Base-by-base conservation (phyloP, 1,140 invertebrate genomes). In the Neodiprion fabricii region DNA sequence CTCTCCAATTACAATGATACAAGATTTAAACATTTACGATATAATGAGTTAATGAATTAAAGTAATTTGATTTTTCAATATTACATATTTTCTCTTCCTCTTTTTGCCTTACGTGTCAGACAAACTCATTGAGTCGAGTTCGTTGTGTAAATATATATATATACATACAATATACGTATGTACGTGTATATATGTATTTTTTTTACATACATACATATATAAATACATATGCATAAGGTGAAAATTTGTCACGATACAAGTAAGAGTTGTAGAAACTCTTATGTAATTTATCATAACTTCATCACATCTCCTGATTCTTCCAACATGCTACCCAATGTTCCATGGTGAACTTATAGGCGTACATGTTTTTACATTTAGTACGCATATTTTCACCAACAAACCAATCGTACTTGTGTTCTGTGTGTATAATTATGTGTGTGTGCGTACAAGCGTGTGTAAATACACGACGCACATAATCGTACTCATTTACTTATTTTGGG, bases 11-110 rank as follows among this genome's bases (percentile, higher is more conserved):
- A 85, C 85, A 85, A 83, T 85, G 79, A 85, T 85, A 84, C 80
- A 84, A 83, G 80, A 84, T 84, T 84, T 82, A 83, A 84, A 85
- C 84, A 85, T 85, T 85, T 84, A 85, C 84, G 85, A 82, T 83
- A 86, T 84, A 82, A 84, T 85, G 82, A 80, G 82, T 82, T 79
- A 80, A 70, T 81, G 75, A 77, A 83, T 84, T 82, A 80, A 82
- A 85, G 83, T 83, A 71, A 79, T 69, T 69, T 69, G 68, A 69
- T 47, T 72, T 77, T 72, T 74, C 73, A 74, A 69, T 76, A 74
- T 61, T 76, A 74, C 76, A 74, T 65, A 9, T 65, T 65, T 65
- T 65, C 17, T 65, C 61, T 65, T 65, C 7, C 7, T 65, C 17
- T 65, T 65, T n/a, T 65, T 65, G 12, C 61, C 61, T 14, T 21